phyloP scores from a whole-genome alignment of 1,140 invertebrate genomes.

The Pinna nobilis region DNA sequence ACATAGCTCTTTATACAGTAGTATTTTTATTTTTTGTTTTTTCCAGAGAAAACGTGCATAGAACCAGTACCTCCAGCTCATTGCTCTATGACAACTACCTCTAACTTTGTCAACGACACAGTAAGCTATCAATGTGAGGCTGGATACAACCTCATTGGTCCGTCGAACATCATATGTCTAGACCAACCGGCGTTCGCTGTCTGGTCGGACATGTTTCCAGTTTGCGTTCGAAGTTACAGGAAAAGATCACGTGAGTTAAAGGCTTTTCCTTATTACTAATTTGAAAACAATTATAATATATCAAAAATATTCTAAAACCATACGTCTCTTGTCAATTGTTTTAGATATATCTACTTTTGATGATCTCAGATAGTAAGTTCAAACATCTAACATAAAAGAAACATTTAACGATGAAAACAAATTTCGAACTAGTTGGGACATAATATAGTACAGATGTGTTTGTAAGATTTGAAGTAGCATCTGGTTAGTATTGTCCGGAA shows the following conservation, averaged over 20 bases:
- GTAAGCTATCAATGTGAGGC: conserved; percentile 42
- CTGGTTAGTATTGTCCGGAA: too few species aligned
- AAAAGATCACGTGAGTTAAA: conserved; percentile 42
- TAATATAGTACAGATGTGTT: too few species aligned
- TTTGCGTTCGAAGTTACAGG: conserved; percentile 35
- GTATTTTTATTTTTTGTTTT: background rate
- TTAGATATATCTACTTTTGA: background rate
- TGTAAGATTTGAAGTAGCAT: too few species aligned
- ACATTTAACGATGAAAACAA: too few species aligned
- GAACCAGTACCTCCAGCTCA: conserved; percentile 36
- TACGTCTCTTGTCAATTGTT: background rate
- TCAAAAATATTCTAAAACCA: conserved; percentile 12
- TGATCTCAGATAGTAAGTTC: background rate
- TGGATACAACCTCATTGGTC: conserved; percentile 44
- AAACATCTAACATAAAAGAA: too few species aligned
- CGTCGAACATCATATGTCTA: conserved; percentile 46
- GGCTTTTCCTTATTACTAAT: background rate
- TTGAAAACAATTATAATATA: conserved; percentile 6
- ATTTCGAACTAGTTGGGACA: too few species aligned
- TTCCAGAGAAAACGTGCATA: conserved; percentile 45
- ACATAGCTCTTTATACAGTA: background rate
- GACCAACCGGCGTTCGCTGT: conserved; percentile 53
- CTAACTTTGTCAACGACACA: conserved; percentile 47
- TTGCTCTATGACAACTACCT: conserved; percentile 26
- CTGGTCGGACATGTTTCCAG: conserved; percentile 51